Percentiles rank a stretch among this genome's conserved stretches.
These are phyloP conservation scores for Progne subis DNA, from an alignment of 2,113 vertebrate species.

Conservation along the genomic window DNA sequence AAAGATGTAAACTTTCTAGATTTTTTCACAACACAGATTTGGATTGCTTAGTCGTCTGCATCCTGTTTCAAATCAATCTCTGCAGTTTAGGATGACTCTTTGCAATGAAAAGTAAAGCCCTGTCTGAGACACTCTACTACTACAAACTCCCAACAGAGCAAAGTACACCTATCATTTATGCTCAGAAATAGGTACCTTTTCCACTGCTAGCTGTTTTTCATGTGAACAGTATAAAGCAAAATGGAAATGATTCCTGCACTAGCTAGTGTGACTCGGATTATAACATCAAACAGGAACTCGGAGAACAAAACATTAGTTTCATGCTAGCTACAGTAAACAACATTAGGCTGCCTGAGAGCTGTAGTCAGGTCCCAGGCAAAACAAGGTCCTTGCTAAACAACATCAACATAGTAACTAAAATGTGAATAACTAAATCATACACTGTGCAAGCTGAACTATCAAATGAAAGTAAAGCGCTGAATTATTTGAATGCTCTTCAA, in stretches of 20 bases:
- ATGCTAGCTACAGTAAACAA: conserved; percentile 56
- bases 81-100: neutral
- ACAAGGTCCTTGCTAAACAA: conserved; percentile 49
- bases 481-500: conserved; percentile 66
- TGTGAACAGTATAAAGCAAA: conserved; percentile 16
- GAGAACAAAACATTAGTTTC: conserved; percentile 56
- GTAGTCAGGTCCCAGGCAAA: conserved; percentile 43
- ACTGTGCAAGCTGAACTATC: conserved; percentile 48
- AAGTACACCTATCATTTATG: neutral
- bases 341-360: conserved; percentile 33
- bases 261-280: conserved; percentile 36
- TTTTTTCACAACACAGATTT: neutral
- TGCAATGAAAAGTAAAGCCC: conserved; percentile 7
- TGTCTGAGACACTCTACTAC: neutral
- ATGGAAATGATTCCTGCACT: conserved; percentile 49
- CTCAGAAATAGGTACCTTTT: conserved; percentile 6
- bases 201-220: conserved; percentile 13
- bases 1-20: neutral
- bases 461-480: conserved; percentile 47
- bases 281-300: conserved; percentile 47
- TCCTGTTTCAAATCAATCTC: neutral
- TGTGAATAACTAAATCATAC: conserved; percentile 63
- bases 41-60: neutral
- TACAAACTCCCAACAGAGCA: neutral
- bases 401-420: conserved; percentile 57